Percentiles rank a stretch among this genome's conserved stretches.
phyloP scores from a whole-genome alignment of 2,797 vertebrate species.

The Mus spretus region DNA sequence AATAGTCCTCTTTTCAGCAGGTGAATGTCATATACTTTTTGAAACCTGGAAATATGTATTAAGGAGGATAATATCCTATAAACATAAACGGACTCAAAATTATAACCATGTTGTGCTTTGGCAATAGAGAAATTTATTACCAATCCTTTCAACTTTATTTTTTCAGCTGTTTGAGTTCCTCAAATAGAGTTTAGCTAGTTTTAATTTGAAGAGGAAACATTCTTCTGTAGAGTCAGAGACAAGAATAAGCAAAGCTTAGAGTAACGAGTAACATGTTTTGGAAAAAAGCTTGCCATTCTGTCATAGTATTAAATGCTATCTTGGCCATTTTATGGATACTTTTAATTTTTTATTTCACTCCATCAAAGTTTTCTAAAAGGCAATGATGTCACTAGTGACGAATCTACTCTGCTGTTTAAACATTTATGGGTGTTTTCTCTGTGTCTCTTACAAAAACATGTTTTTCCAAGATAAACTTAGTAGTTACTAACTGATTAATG shows the following conservation, averaged over 20 bases:
- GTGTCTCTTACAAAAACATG: conserved; percentile 40
- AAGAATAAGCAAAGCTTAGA: conserved; percentile 71
- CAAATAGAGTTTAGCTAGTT: conserved; percentile 70
- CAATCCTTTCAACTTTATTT: conserved; percentile 59
- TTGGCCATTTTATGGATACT: conserved; percentile 78
- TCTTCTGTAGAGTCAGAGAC: conserved; percentile 56
- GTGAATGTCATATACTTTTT: conserved; percentile 42
- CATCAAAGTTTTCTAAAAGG: conserved; percentile 71
- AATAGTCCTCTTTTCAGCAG: conserved; percentile 31
- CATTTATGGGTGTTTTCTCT: conserved; percentile 42
- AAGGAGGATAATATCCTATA: not conserved
- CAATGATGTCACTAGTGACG: conserved; percentile 66
- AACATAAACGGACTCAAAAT: conserved; percentile 59
- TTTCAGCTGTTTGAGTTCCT: conserved; percentile 70
- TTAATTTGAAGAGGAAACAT: conserved; percentile 76
- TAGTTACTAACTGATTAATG: conserved; percentile 56
- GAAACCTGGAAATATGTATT: conserved; percentile 33
- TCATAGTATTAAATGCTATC: conserved; percentile 72
- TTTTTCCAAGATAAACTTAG: conserved; percentile 63
- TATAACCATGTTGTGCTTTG: conserved; percentile 56
- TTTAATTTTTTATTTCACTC: conserved; percentile 75
- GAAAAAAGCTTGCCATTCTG: conserved; percentile 65
- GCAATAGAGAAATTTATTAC: conserved; percentile 60
- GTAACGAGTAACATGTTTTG: conserved; percentile 76
- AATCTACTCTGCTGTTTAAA: conserved; percentile 54